Base-by-base conservation (phyloP, 2,797 vertebrate genomes). In the Schizopygopsis malacanthus region DNA sequence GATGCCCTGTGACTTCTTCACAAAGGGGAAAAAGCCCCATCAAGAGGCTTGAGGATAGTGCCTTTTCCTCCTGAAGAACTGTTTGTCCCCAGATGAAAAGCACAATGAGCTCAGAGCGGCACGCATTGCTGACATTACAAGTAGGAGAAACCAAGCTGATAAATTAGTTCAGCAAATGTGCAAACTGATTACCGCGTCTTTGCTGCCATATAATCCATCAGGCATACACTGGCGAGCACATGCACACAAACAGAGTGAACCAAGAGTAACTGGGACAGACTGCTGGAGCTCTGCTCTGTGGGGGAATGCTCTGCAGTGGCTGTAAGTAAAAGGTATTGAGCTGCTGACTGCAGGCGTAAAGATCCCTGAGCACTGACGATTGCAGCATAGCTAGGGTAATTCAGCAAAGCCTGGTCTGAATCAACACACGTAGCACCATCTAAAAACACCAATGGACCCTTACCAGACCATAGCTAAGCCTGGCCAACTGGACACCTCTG, bases 271-370 rank as follows among this genome's bases (percentile, higher is more conserved):
- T 94, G 92, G 93, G 93, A 89, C 93, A 93, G 91, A 80, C 91
- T 90, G 85, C 69, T 83, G 75, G 79, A 84, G 86, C 47, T 59
- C 63, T 87, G 78, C 85, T 87, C 86, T 88, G 83, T 86, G 72
- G 73, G 85, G 82, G 78, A 88, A 88, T 83, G 89, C 61, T 82
- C 92, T 91, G 90, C 93, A 93, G 89, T 89, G 89, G 90, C 93
- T 94, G 92, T 92, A 94, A 95, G 94, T 94, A 93, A 94, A 95
- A 94, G 90, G 92, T 94, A 95, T 93, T 89, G 93, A 95, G 92
- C 94, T 93, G 94, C 94, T 94, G 93, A 94, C 93, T 93, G 82
- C 92, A 92, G 92, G 87, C 91, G 90, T 91, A 94, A 93, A 93
- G 89, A 94, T 94, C 93, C 93, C 87, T 88, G 91, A 94, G 93